Conservation (phyloP, 2,888 invertebrate genomes). For the Mythimna vitellina region DNA sequence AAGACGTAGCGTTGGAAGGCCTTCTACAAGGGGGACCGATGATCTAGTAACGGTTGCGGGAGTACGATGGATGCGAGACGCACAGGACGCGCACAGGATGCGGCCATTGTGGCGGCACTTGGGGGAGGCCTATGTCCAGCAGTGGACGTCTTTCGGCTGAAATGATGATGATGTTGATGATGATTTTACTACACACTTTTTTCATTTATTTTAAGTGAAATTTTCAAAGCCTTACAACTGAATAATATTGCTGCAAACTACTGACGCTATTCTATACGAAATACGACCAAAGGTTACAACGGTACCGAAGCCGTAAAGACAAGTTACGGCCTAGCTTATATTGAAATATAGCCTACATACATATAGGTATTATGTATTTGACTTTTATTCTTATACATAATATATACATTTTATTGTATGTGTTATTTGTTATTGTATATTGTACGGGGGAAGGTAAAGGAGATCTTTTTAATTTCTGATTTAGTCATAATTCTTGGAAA, state of each 20-base stretch:
- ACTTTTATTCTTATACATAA: conserved; percentile 34
- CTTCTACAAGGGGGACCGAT: too few species aligned
- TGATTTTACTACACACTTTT: too few species aligned
- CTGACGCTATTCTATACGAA: conserved; percentile 2
- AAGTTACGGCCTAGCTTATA: conserved; percentile 53
- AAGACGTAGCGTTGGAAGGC: too few species aligned
- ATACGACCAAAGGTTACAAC: conserved; percentile 31
- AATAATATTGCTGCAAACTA: conserved; percentile 1
- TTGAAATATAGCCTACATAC: conserved; percentile 37
- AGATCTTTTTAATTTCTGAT: background rate
- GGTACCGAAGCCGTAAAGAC: conserved; percentile 42
- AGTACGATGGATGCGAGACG: too few species aligned
- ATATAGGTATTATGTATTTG: conserved; percentile 31
- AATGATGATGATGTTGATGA: too few species aligned
- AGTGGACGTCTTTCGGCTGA: too few species aligned
- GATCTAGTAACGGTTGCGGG: too few species aligned
- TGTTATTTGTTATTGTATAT: background rate
- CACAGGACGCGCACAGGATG: too few species aligned
- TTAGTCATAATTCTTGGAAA: background rate
- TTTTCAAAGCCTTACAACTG: background rate
- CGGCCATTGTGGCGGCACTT: too few species aligned
- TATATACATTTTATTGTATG: conserved; percentile 19
- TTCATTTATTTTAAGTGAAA: background rate
- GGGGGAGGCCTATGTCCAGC: too few species aligned
- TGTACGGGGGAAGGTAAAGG: background rate